Base-by-base conservation (phyloP, 2,113 vertebrate species). In the Zosterops pallidus region DNA sequence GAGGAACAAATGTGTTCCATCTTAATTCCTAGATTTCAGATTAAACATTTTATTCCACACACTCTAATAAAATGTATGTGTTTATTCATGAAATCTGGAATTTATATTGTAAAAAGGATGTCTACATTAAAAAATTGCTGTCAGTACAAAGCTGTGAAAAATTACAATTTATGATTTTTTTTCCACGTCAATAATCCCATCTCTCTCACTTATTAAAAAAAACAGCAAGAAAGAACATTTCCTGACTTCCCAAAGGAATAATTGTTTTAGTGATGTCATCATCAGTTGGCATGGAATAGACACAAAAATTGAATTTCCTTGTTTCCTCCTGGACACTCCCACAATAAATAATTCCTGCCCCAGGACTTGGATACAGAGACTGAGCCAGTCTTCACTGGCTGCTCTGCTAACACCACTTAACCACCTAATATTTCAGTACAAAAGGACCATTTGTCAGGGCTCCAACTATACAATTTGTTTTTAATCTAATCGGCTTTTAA, bases 401-500 rank as follows among this genome's bases (percentile, higher is more conserved):
- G 12, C 47, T 72, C 4, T 18, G 18, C 50, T 49, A 71, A 56
- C 20, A n/a, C 25, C 2, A 0, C 24, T 69, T 29, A 50, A 42
- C 37, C 74, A 75, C 26, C 5, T 12, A 59, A 12, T 20, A 83
- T 41, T 90, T 63, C 37, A 53, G 1, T 11, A 47, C 26, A 70
- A 77, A 84, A 77, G 39, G 59, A 72, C 46, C 23, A 53, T 75
- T 90, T 92, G 50, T 85, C 75, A 90, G 59, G 31, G 55, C 59
- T 62, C 68, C 55, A 53, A 28, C 55, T 74, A 39, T 4, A 82
- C 50, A 47, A 72, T 80, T 79, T 35, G 57, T 77, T 84, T 81
- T 81, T 76, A 80, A 88, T 91, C 65, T 91, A 79, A 82, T 86
- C 90, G 79, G 44, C 29, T 92, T 92, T 89, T 94, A 94, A 96